Evolutionary conservation across 1,140 invertebrate genomes (phyloP).

Genomic region (Odontomachus brunneus): DNA sequence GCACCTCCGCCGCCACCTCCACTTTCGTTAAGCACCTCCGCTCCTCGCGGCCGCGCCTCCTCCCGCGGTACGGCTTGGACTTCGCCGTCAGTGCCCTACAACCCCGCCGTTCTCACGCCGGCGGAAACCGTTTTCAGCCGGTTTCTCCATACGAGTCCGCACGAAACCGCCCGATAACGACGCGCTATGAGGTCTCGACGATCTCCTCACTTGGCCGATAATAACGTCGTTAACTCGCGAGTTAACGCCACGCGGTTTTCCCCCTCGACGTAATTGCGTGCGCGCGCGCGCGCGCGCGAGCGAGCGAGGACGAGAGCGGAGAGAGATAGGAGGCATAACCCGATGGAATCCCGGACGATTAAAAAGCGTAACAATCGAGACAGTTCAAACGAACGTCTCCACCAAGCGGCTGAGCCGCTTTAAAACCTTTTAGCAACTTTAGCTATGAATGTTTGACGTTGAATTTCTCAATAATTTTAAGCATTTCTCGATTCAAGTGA

Average conservation of each 20-base stretch:
- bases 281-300: no score
- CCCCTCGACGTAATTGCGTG: neutral
- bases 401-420: no score
- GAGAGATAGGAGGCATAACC: no score
- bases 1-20: constrained; percentile 58
- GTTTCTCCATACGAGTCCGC: constrained; percentile 1
- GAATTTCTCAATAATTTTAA: no score
- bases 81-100: constrained; percentile 38
- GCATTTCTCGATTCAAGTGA: no score
- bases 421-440: no score
- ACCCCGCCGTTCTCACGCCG: constrained; percentile 60
- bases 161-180: constrained; percentile 18
- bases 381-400: no score
- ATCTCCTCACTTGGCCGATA: neutral
- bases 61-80: constrained; percentile 12
- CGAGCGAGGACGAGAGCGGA: no score
- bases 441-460: no score
- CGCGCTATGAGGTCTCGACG: neutral
- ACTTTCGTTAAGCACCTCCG: constrained; percentile 56
- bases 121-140: constrained; percentile 29
- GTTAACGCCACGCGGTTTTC: constrained; percentile 1
- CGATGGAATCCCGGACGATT: no score
- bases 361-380: no score
- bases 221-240: constrained; percentile 17
- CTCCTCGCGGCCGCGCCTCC: constrained; percentile 3